Evolutionary conservation across 2,797 vertebrate genomes (phyloP).

Genomic region (Neostethus bicornis): DNA sequence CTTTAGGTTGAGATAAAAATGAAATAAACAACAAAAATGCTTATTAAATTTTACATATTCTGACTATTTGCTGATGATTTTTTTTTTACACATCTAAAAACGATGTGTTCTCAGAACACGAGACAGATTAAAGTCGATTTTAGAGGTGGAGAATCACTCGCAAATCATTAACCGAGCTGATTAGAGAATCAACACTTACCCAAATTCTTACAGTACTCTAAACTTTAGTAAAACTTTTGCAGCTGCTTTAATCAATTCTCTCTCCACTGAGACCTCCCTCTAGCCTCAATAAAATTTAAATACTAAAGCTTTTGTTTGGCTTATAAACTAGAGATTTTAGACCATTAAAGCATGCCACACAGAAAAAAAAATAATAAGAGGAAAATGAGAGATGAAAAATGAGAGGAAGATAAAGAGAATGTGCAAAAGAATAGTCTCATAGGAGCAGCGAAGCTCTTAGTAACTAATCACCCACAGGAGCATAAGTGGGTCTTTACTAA

Average conservation of each 20-base stretch:
- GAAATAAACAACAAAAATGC: conserved; percentile 10
- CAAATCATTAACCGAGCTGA: conserved; percentile 4
- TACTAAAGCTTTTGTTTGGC: conserved; percentile 73
- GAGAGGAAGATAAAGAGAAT: conserved; percentile 46
- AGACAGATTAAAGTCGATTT: conserved; percentile 14
- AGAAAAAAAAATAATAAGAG: conserved; percentile 39
- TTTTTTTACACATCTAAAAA: conserved; percentile 4
- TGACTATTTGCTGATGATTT: conserved; percentile 16
- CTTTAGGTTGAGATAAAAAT: not conserved
- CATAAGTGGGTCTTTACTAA: conserved; percentile 51
- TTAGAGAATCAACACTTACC: conserved; percentile 26
- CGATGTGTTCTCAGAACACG: conserved; percentile 1
- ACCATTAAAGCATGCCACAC: conserved; percentile 60
- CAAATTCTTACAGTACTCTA: conserved; percentile 39
- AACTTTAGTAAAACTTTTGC: conserved; percentile 61
- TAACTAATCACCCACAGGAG: conserved; percentile 58
- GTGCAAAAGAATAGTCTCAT: conserved; percentile 46
- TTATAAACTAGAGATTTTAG: conserved; percentile 70
- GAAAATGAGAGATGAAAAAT: conserved; percentile 42
- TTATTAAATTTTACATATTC: conserved; percentile 18
- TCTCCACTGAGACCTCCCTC: conserved; percentile 44
- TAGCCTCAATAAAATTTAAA: conserved; percentile 59
- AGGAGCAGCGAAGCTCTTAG: conserved; percentile 62
- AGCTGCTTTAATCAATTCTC: conserved; percentile 32
- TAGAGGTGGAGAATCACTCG: conserved; percentile 6